Evolutionary conservation across 1,140 invertebrate genomes (phyloP), one percentile per base, ranked within the genome.

Genomic region (Papilio aristodemus): DNA sequence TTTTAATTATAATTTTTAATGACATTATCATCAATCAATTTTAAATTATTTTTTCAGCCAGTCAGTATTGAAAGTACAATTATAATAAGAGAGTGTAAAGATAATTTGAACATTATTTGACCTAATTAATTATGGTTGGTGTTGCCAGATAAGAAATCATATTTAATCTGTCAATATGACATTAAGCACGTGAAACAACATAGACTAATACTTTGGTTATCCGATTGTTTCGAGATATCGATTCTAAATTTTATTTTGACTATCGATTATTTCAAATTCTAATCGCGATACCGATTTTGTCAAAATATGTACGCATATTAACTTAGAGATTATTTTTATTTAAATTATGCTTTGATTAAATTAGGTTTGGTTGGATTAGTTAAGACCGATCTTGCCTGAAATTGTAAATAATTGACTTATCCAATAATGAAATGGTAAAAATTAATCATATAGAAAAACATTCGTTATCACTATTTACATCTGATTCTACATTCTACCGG

Each of bases 21-120:
- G 78, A 74, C 72, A n/a, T n/a, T 74, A 72, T 73, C 74, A 41
- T 78, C 76, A 54, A 54, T 59, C 58, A 60, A 46, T 62, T 63
- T 68, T 68, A 50, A 60, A 68, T 62, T 71, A 59, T 68, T 63
- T 58, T n/a, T 14, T 71, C 67, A 71, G 58, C 63, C 50, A 71
- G 54, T 71, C 70, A 71, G 64, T 68, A 59, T 70, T 70, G 58
- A 22, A 54, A 54, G 46, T 54, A 22, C 19, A 54, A 54, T 54
- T 25, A 54, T 54, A 11, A 22, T 54, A 54, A 54, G 17, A 11
- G 46, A 22, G 11, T 43, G n/a, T 62, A 62, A 54, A 57, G 22
- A 43, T 32, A 36, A 37, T 63, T 36, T 54, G 14, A 13, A 36
- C 11, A 7, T 6, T 67, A 37, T 58, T 38, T 37, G 27, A 68